Conservation (phyloP, 2,113 vertebrate genomes). For the Felis chaus region DNA sequence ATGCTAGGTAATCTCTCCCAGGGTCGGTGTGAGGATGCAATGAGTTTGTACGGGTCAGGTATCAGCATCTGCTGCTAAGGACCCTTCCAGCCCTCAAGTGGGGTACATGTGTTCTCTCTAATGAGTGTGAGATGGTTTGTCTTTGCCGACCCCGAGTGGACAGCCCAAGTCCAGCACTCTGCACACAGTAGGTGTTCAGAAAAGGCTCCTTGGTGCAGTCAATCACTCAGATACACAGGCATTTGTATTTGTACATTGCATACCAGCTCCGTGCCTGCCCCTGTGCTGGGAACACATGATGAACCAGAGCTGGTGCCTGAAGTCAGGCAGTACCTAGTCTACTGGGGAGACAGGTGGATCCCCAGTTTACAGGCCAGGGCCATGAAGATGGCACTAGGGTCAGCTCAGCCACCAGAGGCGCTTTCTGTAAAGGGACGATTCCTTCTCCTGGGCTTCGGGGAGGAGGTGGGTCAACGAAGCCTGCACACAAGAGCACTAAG, state of each 20-base stretch:
- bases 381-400: neutral
- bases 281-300: neutral
- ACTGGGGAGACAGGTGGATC: neutral
- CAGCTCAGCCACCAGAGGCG: neutral
- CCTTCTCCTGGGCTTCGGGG: neutral
- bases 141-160: neutral
- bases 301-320: neutral
- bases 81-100: neutral
- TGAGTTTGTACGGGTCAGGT: neutral
- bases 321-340: neutral
- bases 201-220: neutral
- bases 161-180: neutral
- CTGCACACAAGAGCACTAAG: neutral
- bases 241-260: neutral
- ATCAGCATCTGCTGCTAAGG: neutral
- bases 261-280: neutral
- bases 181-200: neutral
- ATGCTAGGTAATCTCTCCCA: neutral
- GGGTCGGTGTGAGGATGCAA: neutral
- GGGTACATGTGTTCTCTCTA: neutral
- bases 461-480: neutral
- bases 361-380: neutral
- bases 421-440: neutral
- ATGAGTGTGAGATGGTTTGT: neutral
- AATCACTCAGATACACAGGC: neutral